These are phyloP conservation scores for Pammene fasciana DNA, from an alignment of 2,888 invertebrate genomes.

Conservation along the genomic window DNA sequence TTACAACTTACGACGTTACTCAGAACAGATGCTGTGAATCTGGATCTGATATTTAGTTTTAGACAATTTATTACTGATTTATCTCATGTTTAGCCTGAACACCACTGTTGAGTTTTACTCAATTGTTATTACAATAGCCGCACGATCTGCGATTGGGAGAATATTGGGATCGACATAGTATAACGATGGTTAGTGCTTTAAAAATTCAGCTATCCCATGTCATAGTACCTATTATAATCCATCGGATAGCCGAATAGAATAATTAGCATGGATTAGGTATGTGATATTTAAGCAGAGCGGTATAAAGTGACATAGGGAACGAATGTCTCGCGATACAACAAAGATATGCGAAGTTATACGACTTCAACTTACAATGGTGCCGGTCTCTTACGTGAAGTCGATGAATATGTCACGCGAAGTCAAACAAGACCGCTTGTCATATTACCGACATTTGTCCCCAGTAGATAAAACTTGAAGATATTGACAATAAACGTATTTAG, in stretches of 20 bases:
- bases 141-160: no score
- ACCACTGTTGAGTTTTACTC: background rate
- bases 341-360: background rate
- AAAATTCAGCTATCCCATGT: background rate
- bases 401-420: no score
- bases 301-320: background rate
- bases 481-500: no score
- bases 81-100: background rate
- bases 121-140: background rate
- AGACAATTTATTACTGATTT: conserved; percentile 20
- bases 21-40: conserved; percentile 70
- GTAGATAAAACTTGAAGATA: no score
- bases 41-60: conserved; percentile 51
- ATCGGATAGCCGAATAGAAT: background rate
- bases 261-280: background rate
- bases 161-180: background rate
- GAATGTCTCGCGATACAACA: background rate
- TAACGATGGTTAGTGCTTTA: background rate
- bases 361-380: background rate
- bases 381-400: background rate
- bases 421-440: no score
- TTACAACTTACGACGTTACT: conserved; percentile 61
- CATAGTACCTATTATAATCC: no score
- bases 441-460: background rate
- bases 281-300: background rate